A percentile compares a stretch with the other conserved stretches of the same genome.
Conservation (phyloP, 2,113 vertebrate species). For the Boleophthalmus pectinirostris region DNA sequence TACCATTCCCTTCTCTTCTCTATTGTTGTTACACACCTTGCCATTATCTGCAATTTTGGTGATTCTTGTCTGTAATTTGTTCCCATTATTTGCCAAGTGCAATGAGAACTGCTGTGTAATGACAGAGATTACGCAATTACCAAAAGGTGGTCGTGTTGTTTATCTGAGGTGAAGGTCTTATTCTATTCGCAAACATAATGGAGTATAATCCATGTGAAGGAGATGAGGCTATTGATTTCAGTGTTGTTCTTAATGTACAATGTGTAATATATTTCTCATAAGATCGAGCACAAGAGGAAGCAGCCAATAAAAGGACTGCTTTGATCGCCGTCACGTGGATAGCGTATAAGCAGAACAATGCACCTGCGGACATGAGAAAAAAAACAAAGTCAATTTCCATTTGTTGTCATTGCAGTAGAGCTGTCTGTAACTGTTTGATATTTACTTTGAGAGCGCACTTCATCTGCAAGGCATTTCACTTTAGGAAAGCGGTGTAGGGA, state of each 20-base stretch:
- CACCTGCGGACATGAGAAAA: not conserved
- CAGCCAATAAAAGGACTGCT: not conserved
- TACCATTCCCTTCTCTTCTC: not conserved
- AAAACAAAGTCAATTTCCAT: constrained; percentile 24
- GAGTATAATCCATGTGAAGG: not conserved
- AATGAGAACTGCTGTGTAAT: not conserved
- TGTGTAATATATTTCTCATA: not conserved
- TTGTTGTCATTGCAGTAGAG: constrained; percentile 1
- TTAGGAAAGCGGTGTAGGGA: constrained; percentile 9
- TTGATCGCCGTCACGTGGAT: not conserved
- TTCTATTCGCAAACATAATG: not conserved
- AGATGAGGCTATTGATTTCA: not conserved
- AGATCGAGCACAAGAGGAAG: not conserved
- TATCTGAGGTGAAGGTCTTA: too few species aligned
- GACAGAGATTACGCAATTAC: not conserved
- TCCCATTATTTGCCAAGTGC: not conserved
- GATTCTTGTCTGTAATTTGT: not conserved
- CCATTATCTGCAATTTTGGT: constrained; percentile 5
- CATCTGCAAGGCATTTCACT: constrained; percentile 14
- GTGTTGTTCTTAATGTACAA: not conserved
- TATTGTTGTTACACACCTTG: not conserved
- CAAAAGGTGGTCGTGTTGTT: constrained; percentile 6
- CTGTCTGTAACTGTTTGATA: not conserved
- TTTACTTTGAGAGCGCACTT: constrained; percentile 3
- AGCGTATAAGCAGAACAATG: constrained; percentile 2